phyloP scores from a whole-genome alignment of 2,797 vertebrate genomes.

The Dallia pectoralis region DNA sequence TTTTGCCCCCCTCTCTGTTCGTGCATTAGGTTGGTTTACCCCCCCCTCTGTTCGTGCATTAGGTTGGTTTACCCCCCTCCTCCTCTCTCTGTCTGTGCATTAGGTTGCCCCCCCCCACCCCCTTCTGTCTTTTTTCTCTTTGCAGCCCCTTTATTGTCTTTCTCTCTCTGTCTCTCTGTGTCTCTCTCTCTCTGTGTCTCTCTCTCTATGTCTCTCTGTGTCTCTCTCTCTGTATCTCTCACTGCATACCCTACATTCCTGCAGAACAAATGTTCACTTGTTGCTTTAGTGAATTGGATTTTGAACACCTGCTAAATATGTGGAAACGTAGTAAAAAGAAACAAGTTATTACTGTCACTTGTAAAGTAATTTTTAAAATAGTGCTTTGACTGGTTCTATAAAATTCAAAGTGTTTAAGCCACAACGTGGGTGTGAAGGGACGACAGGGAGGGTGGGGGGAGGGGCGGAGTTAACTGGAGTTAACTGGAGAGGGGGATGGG shows the following conservation, averaged over 20 bases:
- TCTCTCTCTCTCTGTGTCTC: slow-evolving; percentile 3
- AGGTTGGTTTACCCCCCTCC: slow-evolving; percentile 25
- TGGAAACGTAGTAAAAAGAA: slow-evolving; percentile 33
- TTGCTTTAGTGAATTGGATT: slow-evolving; percentile 77
- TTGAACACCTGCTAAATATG: slow-evolving; percentile 62
- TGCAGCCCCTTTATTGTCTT: not conserved
- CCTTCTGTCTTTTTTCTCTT: not conserved
- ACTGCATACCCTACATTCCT: slow-evolving; percentile 71
- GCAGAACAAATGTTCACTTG: slow-evolving; percentile 78
- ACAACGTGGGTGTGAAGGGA: not conserved
- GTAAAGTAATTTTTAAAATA: slow-evolving; percentile 8
- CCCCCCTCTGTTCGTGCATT: no score
- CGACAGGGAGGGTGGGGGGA: not conserved
- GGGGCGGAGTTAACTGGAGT: no score
- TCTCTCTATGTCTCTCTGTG: not conserved
- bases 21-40: no score
- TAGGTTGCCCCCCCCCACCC: no score
- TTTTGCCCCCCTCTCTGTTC: slow-evolving; percentile 53
- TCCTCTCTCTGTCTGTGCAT: slow-evolving; percentile 47
- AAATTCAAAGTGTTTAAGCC: slow-evolving; percentile 8
- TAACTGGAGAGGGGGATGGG: not conserved
- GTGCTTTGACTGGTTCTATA: slow-evolving; percentile 14
- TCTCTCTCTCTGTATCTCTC: not conserved
- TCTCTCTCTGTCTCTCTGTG: no score
- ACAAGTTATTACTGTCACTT: slow-evolving; percentile 1